phyloP scores from a whole-genome alignment of 2,113 vertebrate genomes.

The Xiphorhynchus elegans region DNA sequence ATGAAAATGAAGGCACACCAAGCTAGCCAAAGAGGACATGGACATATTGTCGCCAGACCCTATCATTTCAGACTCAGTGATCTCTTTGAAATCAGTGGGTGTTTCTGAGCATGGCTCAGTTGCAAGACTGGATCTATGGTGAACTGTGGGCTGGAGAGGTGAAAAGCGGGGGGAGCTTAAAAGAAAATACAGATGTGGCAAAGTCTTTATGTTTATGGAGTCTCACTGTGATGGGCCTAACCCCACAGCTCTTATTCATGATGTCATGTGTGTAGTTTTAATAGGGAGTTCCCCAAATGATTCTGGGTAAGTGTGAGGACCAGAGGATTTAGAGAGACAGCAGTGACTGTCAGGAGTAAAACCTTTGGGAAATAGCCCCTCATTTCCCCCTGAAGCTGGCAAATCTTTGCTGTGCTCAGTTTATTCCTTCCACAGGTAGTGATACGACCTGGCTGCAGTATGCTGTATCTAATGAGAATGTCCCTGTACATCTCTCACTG shows the following conservation, averaged over 20 bases:
- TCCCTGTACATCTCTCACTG: neutral
- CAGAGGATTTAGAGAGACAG: neutral
- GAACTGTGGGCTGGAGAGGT: slow-evolving; percentile 14
- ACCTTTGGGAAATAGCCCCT: neutral
- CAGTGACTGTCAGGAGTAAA: neutral
- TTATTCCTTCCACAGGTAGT: neutral
- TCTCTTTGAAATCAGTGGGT: slow-evolving; percentile 53
- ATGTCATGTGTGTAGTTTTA: neutral
- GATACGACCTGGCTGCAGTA: neutral
- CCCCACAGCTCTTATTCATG: neutral
- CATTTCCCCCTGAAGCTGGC: neutral
- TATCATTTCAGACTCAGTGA: neutral
- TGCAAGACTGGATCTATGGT: neutral
- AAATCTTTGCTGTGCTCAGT: neutral
- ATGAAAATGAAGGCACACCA: slow-evolving; percentile 2
- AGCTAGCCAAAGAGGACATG: neutral
- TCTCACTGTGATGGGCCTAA: slow-evolving; percentile 8
- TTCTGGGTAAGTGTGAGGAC: neutral
- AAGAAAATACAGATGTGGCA: slow-evolving; percentile 36
- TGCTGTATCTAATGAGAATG: neutral
- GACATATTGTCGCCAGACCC: slow-evolving; percentile 48
- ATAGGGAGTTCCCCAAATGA: neutral
- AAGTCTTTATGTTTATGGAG: slow-evolving; percentile 1
- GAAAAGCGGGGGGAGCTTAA: slow-evolving; percentile 19
- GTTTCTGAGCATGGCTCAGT: neutral